A percentile compares a stretch with the other conserved stretches of the same genome.
Conservation (phyloP, 1,140 invertebrate species). For the Zaprionus nigranus region DNA sequence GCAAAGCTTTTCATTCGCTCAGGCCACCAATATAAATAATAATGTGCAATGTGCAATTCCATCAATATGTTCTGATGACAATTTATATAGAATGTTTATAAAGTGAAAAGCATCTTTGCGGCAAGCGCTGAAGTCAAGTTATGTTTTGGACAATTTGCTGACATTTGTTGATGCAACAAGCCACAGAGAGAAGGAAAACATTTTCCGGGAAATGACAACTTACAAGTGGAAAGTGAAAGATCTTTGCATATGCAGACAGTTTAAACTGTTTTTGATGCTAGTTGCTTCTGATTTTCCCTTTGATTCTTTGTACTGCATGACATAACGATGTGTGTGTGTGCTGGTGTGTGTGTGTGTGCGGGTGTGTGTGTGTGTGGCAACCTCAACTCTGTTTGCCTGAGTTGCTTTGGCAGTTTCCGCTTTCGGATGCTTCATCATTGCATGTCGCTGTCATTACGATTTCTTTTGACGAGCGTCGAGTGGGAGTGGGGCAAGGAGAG, state of each 20-base stretch:
- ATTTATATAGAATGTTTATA: no score
- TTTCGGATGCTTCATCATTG: slow-evolving; percentile 24
- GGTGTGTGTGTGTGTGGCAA: slow-evolving; percentile 10
- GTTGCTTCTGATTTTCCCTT: slow-evolving; percentile 4
- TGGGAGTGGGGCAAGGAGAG: neutral
- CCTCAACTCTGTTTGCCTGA: slow-evolving; percentile 2
- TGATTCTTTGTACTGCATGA: neutral
- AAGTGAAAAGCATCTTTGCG: no score
- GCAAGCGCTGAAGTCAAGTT: no score
- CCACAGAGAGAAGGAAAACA: neutral
- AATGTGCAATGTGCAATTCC: no score
- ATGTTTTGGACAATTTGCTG: slow-evolving; percentile 1
- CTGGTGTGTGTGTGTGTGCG: neutral
- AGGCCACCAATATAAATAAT: no score
- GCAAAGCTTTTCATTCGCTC: no score
- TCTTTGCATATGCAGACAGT: slow-evolving; percentile 2
- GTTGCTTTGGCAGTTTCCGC: slow-evolving; percentile 15
- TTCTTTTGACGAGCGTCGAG: slow-evolving; percentile 12
- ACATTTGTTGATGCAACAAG: neutral
- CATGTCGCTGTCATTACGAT: slow-evolving; percentile 35
- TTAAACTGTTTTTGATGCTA: slow-evolving; percentile 6
- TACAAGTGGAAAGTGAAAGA: slow-evolving; percentile 5
- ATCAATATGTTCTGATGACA: no score
- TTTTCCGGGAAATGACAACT: neutral
- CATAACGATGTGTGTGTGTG: neutral